Percentiles rank a stretch among this genome's conserved stretches.
These are phyloP conservation scores for Onychostoma macrolepis DNA, from an alignment of 2,113 vertebrate genomes.

Conservation along the genomic window DNA sequence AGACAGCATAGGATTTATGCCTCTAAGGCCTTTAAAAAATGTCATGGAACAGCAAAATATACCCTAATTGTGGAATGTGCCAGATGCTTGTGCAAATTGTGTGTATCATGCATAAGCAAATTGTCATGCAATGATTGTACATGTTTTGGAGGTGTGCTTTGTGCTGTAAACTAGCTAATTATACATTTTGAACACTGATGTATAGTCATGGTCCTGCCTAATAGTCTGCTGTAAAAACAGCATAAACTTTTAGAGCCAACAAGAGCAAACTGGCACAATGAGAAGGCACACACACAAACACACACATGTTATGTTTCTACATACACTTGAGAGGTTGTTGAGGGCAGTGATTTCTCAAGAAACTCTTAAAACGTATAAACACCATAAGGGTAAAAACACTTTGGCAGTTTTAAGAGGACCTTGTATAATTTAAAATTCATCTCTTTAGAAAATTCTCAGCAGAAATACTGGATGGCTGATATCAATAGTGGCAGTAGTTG, in stretches of 20 bases:
- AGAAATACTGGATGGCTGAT: conserved; percentile 26
- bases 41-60: background rate
- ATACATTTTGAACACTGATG: background rate
- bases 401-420: conserved; percentile 28
- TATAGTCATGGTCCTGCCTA: background rate
- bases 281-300: conserved; percentile 25
- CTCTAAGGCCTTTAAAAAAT: background rate
- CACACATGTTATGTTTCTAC: background rate
- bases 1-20: background rate
- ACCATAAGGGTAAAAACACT: conserved; percentile 10
- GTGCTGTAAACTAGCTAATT: background rate
- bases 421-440: background rate
- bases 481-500: conserved; percentile 44
- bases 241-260: background rate
- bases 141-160: conserved; percentile 1
- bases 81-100: conserved; percentile 15
- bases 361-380: conserved; percentile 29
- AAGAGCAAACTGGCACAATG: background rate
- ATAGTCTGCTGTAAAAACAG: background rate
- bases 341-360: conserved; percentile 34
- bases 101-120: background rate
- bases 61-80: conserved; percentile 12
- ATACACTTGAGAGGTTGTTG: background rate
- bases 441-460: conserved; percentile 12
- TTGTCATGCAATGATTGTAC: conserved; percentile 31